Conservation (phyloP, 2,113 vertebrate genomes). For the Hippotragus niger region DNA sequence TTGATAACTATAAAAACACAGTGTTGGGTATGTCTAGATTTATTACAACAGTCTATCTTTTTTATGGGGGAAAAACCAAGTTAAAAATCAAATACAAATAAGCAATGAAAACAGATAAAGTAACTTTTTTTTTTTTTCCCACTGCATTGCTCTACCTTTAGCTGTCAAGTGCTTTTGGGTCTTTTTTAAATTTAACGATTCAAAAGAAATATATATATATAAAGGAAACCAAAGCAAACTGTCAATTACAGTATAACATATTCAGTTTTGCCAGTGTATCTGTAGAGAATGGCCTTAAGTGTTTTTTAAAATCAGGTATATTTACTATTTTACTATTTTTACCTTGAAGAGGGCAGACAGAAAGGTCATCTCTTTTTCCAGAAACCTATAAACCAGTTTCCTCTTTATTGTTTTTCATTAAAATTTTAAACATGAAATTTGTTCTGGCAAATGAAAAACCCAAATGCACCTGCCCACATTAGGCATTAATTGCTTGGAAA, state of each 20-base stretch:
- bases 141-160: not conserved
- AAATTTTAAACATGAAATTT: conserved; percentile 49
- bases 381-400: conserved; percentile 16
- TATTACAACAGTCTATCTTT: not conserved
- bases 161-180: not conserved
- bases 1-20: not conserved
- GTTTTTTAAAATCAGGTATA: not conserved
- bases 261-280: not conserved
- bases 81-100: not conserved
- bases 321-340: conserved; percentile 31
- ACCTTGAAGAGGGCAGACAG: not conserved
- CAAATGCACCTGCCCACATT: not conserved
- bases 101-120: not conserved
- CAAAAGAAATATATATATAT: not conserved
- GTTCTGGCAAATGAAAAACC: not conserved
- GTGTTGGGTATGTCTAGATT: not conserved
- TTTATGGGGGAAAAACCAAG: not conserved
- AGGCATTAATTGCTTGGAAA: conserved; percentile 3
- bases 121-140: not conserved
- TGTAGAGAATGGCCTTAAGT: not conserved
- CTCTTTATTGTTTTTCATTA: conserved; percentile 48
- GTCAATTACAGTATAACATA: not conserved
- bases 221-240: not conserved
- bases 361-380: not conserved
- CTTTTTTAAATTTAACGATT: not conserved